These are phyloP conservation scores for Pegea sp. DNA, from an alignment of 23 tunicate species.

Conservation along the genomic window DNA sequence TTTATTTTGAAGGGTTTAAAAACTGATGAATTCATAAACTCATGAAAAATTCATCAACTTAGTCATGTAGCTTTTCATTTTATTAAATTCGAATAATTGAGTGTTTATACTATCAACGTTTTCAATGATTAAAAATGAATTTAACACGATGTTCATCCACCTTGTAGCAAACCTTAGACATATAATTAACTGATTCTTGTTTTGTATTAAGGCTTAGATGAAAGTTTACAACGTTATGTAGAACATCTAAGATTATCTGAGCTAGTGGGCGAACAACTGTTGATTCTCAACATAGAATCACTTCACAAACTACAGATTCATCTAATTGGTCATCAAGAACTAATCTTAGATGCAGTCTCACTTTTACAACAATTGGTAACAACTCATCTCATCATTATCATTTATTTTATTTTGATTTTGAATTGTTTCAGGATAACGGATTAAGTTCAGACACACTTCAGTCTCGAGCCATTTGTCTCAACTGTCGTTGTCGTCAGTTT, in stretches of 20 bases:
- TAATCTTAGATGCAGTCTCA: conserved; percentile 43
- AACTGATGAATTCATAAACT: no score
- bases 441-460: conserved; percentile 56
- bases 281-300: conserved; percentile 30
- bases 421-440: conserved; percentile 58
- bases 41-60: no score
- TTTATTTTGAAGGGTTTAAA: no score
- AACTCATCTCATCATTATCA: not conserved
- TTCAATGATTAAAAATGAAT: no score
- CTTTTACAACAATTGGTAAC: conserved; percentile 65
- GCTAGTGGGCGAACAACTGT: conserved; percentile 38
- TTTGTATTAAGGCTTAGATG: conserved; percentile 86
- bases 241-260: conserved; percentile 17
- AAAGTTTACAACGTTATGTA: conserved; percentile 29
- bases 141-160: no score
- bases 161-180: no score
- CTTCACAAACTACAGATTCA: conserved; percentile 21
- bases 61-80: no score
- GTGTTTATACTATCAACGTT: no score
- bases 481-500: conserved; percentile 52
- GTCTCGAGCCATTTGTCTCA: conserved; percentile 51
- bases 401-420: not conserved
- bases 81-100: no score
- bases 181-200: no score
- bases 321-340: conserved; percentile 70